Evolutionary conservation across 1,140 invertebrate genomes (phyloP).

Genomic region (Pantala flavescens): DNA sequence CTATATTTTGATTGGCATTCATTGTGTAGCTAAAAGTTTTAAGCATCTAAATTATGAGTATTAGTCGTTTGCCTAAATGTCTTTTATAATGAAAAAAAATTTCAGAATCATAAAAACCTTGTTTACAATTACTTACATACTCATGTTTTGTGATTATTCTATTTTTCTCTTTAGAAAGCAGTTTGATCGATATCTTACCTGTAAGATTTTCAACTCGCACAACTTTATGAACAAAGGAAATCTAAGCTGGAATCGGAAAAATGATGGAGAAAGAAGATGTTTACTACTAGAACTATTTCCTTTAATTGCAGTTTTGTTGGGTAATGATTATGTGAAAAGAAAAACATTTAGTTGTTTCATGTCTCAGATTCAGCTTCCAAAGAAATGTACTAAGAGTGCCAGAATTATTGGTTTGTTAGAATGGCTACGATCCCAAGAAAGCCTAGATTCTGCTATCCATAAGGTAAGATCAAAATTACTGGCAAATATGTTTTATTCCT

Average conservation of each 20-base stretch:
- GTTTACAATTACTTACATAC: too few species aligned
- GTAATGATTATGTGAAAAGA: slow-evolving; percentile 75
- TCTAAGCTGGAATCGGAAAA: neutral
- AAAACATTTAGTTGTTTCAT: slow-evolving; percentile 59
- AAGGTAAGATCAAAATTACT: slow-evolving; percentile 32
- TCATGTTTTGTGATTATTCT: too few species aligned
- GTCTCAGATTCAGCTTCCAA: slow-evolving; percentile 48
- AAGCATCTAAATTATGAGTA: too few species aligned
- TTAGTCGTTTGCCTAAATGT: too few species aligned
- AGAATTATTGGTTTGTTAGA: slow-evolving; percentile 56
- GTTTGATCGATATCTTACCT: slow-evolving; percentile 35
- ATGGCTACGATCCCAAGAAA: slow-evolving; percentile 61
- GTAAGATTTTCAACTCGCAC: slow-evolving; percentile 60
- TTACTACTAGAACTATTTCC: slow-evolving; percentile 56
- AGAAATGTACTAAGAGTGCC: slow-evolving; percentile 44
- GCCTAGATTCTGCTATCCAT: slow-evolving; percentile 51
- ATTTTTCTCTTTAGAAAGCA: too few species aligned
- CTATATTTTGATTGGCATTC: too few species aligned
- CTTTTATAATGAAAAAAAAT: too few species aligned
- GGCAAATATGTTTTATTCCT: too few species aligned
- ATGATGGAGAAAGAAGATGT: slow-evolving; percentile 33
- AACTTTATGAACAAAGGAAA: slow-evolving; percentile 51
- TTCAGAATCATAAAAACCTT: too few species aligned
- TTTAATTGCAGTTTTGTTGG: slow-evolving; percentile 65
- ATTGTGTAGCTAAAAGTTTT: too few species aligned